phyloP scores from a whole-genome alignment of 2,888 invertebrate species.

The Macrophya annulata region DNA sequence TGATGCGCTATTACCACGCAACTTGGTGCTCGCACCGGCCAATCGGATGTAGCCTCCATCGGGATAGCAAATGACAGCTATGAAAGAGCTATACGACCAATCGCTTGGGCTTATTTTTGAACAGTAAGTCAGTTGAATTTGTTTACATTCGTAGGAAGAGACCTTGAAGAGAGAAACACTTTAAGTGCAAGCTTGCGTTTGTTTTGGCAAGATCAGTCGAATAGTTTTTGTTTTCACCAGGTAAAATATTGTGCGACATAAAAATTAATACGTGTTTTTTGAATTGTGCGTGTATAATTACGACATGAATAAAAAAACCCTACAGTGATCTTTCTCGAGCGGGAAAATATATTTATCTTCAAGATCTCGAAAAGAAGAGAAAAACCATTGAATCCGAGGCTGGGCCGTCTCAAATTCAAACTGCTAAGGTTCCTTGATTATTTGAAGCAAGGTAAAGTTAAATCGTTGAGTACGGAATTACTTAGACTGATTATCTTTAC shows the following conservation, averaged over 20 bases:
- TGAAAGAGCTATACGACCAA: conserved; percentile 22
- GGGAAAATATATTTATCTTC: conserved; percentile 54
- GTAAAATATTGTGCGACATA: conserved; percentile 9
- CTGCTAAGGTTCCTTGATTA: conserved; percentile 44
- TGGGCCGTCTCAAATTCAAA: conserved; percentile 43
- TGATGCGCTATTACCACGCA: conserved; percentile 20
- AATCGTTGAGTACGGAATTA: conserved; percentile 14
- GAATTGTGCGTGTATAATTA: conserved; percentile 32
- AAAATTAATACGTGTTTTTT: conserved; percentile 14
- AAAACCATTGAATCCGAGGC: conserved; percentile 38
- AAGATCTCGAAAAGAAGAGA: conserved; percentile 34
- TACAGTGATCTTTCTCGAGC: conserved; percentile 52
- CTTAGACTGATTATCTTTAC: not conserved
- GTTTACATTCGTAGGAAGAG: not conserved
- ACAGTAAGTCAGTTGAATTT: not conserved
- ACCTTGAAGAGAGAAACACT: not conserved
- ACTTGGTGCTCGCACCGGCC: not conserved
- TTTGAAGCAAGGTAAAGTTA: conserved; percentile 27
- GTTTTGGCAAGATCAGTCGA: not conserved
- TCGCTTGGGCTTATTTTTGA: conserved; percentile 4
- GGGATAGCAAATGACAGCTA: conserved; percentile 30
- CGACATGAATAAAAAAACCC: conserved; percentile 54
- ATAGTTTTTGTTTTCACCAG: conserved; percentile 6
- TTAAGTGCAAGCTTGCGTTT: not conserved
- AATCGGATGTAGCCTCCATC: conserved; percentile 16